Evolutionary conservation across 2,113 vertebrate species (phyloP), one percentile per base, ranked within the genome.

Genomic region (Paedocypris sp.): DNA sequence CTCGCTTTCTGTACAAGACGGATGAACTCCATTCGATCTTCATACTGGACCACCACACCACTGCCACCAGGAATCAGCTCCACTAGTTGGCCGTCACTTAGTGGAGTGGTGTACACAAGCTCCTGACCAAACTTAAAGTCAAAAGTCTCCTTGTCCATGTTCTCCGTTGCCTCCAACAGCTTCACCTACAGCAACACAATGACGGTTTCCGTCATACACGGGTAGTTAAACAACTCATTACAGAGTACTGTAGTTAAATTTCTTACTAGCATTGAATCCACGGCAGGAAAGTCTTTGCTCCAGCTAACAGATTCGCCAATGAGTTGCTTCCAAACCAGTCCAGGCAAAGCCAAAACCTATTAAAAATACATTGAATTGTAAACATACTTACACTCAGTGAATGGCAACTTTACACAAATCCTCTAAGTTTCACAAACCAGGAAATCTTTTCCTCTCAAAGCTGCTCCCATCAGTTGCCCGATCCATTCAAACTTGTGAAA

Each of bases 81-180:
- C 69, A 91, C 85, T 80, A 91, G 62, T 13, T 79, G 76, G 6
- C 92, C 88, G 39, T 95, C 92, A 3, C 91, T 97, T 61, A 94
- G 85, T 20, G 90, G 88, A 0, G 93, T 97, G 0, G 90, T 95
- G 80, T 94, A 96, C 1, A 92, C 91, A 69, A 98, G 80, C 66
- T 98, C 94, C 66, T 90, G 89, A 8, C 91, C 93, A 63, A 98
- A 98, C 72, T 94, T 89, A 79, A 95, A 95, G 67, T 98, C 93
- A 74, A 90, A 98, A 0, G 90, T 94, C 43, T 90, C 92, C 75
- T 86, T 90, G 79, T 98, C 94, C 93, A 95, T 95, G 66, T 84
- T 87, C 75, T 94, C 93, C 88, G 97, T 98, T 76, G 93, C 90
- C 26, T 98, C 94, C 69, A 98, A 75, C 13, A 97, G 84, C 70